Evolutionary conservation across 2,797 vertebrate genomes (phyloP).

Genomic region (Pseudomugil tenellus): DNA sequence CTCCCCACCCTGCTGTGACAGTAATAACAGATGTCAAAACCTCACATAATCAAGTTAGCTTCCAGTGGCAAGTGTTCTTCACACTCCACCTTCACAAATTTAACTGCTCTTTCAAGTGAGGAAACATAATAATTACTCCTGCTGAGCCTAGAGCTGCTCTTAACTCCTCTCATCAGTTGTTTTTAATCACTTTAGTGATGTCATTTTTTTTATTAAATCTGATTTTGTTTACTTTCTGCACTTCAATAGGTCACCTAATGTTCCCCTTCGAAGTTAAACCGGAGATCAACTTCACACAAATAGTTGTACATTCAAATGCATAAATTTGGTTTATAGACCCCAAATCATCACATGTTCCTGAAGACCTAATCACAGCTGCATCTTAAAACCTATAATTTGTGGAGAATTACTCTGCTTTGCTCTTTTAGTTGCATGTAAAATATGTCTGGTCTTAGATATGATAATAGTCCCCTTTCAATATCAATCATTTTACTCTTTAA

Average conservation of each 20-base stretch:
- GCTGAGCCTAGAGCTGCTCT: slow-evolving; percentile 25
- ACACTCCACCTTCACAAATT: slow-evolving; percentile 15
- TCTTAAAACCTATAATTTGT: slow-evolving; percentile 47
- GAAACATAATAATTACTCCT: slow-evolving; percentile 29
- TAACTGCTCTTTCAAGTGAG: slow-evolving; percentile 36
- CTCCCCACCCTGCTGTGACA: slow-evolving; percentile 7
- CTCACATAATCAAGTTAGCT: slow-evolving; percentile 24
- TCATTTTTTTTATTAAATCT: not conserved
- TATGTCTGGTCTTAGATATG: slow-evolving; percentile 31
- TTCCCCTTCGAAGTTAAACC: not conserved
- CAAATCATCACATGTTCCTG: slow-evolving; percentile 8
- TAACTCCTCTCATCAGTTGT: slow-evolving; percentile 18
- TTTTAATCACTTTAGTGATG: not conserved
- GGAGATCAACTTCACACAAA: not conserved
- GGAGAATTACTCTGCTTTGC: slow-evolving; percentile 59
- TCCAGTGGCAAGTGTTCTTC: slow-evolving; percentile 17
- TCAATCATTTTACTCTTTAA: slow-evolving; percentile 40
- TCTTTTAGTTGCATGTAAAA: slow-evolving; percentile 47
- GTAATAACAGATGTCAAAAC: slow-evolving; percentile 31
- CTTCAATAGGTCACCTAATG: not conserved
- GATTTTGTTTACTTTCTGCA: not conserved
- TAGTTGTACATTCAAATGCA: not conserved
- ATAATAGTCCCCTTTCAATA: slow-evolving; percentile 50
- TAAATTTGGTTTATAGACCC: not conserved
- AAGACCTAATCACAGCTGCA: not conserved